phyloP scores from a whole-genome alignment of 1,140 invertebrate genomes.

The Dendroctonus ponderosae region DNA sequence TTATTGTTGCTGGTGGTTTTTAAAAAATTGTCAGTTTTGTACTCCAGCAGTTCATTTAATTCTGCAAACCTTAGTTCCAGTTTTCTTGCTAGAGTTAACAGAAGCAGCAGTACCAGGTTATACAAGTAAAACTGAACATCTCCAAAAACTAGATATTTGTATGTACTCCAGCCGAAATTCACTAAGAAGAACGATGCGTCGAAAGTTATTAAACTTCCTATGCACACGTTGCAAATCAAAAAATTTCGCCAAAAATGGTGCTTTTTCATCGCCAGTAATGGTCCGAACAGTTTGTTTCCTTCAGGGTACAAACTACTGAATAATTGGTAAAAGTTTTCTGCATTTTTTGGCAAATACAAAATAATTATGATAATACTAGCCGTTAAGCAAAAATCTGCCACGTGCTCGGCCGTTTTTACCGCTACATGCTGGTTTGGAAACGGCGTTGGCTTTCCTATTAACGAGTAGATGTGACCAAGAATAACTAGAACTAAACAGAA shows the following conservation, averaged over 20 bases:
- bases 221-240: slow-evolving; percentile 27
- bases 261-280: slow-evolving; percentile 27
- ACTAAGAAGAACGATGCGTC: slow-evolving; percentile 27
- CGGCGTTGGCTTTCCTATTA: slow-evolving; percentile 2
- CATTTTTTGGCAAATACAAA: slow-evolving; percentile 25
- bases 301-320: slow-evolving; percentile 28
- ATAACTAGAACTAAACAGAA: slow-evolving; percentile 22
- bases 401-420: slow-evolving; percentile 14
- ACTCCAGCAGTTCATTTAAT: slow-evolving; percentile 25
- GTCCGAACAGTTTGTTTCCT: slow-evolving; percentile 27
- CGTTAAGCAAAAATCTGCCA: slow-evolving; percentile 21
- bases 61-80: slow-evolving; percentile 32
- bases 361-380: slow-evolving; percentile 16
- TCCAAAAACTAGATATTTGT: slow-evolving; percentile 29
- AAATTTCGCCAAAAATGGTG: slow-evolving; percentile 31
- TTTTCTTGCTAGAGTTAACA: slow-evolving; percentile 23
- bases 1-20: slow-evolving; percentile 12
- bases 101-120: slow-evolving; percentile 21
- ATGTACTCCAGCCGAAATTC: slow-evolving; percentile 21
- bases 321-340: slow-evolving; percentile 21
- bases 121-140: slow-evolving; percentile 29
- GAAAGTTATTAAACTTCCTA: slow-evolving; percentile 13
- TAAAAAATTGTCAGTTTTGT: slow-evolving; percentile 26
- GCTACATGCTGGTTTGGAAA: slow-evolving; percentile 16
- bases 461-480: slow-evolving; percentile 13